Percentiles rank a stretch among this genome's conserved stretches.
phyloP scores from a whole-genome alignment of 1,140 invertebrate genomes.

The Helicoverpa zea region DNA sequence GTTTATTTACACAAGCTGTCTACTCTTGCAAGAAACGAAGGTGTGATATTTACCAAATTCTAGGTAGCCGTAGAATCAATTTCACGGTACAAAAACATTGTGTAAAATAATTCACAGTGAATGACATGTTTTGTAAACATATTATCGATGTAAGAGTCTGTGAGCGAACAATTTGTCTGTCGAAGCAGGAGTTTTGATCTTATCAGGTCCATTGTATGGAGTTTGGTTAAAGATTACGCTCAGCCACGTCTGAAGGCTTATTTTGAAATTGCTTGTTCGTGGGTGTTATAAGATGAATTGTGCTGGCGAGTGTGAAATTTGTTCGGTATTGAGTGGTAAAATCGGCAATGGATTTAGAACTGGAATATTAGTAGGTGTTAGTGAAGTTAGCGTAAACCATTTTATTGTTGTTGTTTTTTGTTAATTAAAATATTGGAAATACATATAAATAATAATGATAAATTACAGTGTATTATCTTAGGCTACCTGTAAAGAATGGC shows the following conservation, averaged over 20 bases:
- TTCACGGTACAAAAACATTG: slow-evolving; percentile 71
- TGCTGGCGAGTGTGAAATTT: slow-evolving; percentile 26
- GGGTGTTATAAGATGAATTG: slow-evolving; percentile 45
- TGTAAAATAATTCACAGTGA: slow-evolving; percentile 68
- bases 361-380: neutral
- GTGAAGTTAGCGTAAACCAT: neutral
- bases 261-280: slow-evolving; percentile 52
- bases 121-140: slow-evolving; percentile 85
- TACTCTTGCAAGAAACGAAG: neutral
- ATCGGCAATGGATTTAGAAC: neutral
- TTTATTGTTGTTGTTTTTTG: neutral
- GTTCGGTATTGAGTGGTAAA: neutral
- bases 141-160: slow-evolving; percentile 63
- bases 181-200: slow-evolving; percentile 75
- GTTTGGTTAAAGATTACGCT: slow-evolving; percentile 67
- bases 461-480: too few relatives aligned
- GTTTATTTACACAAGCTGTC: too few relatives aligned
- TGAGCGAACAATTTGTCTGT: slow-evolving; percentile 78
- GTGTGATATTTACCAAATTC: slow-evolving; percentile 4
- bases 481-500: too few relatives aligned
- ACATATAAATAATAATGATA: too few relatives aligned
- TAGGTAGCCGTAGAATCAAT: slow-evolving; percentile 68
- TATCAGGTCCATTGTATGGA: slow-evolving; percentile 75
- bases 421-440: too few relatives aligned
- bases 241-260: slow-evolving; percentile 59